Evolutionary conservation across 2,888 invertebrate genomes (phyloP).

Genomic region (Apamea epomidion): DNA sequence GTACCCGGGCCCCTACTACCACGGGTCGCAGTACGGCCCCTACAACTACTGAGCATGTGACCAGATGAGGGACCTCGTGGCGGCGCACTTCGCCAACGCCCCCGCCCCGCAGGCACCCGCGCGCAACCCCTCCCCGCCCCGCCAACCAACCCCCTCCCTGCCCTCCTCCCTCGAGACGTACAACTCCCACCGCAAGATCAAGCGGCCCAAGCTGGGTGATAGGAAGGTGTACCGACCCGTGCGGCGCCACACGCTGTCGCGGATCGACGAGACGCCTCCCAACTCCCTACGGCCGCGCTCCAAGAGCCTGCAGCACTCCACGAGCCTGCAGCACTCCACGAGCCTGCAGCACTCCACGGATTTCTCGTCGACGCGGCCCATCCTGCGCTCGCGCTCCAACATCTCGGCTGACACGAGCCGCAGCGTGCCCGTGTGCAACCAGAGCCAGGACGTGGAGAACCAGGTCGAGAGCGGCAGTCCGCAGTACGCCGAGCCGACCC

Average conservation of each 20-base stretch:
- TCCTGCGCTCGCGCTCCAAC: slow-evolving; percentile 84
- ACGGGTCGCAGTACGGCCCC: slow-evolving; percentile 97
- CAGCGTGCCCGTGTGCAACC: slow-evolving; percentile 86
- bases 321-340: slow-evolving; percentile 69
- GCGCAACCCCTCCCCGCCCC: slow-evolving; percentile 78
- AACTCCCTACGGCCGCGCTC: slow-evolving; percentile 74
- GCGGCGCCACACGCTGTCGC: slow-evolving; percentile 82
- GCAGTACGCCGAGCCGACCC: slow-evolving; percentile 84
- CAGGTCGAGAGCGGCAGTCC: slow-evolving; percentile 81
- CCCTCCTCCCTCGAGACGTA: slow-evolving; percentile 80
- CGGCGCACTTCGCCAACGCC: slow-evolving; percentile 86
- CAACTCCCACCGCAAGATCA: slow-evolving; percentile 85
- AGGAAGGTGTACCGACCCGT: slow-evolving; percentile 84
- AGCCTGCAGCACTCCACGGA: slow-evolving; percentile 74
- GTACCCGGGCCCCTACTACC: slow-evolving; percentile 97
- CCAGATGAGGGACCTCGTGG: slow-evolving; percentile 89
- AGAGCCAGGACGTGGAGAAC: slow-evolving; percentile 81
- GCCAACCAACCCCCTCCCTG: slow-evolving; percentile 66
- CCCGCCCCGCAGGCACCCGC: slow-evolving; percentile 88
- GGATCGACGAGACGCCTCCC: slow-evolving; percentile 85
- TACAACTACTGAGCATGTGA: slow-evolving; percentile 95
- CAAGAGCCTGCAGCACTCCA: slow-evolving; percentile 81
- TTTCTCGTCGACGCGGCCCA: slow-evolving; percentile 82
- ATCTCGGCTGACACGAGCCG: slow-evolving; percentile 87
- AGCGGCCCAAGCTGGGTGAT: slow-evolving; percentile 81